Evolutionary conservation across 2,888 invertebrate species (phyloP).

Genomic region (Chloroclysta siterata): DNA sequence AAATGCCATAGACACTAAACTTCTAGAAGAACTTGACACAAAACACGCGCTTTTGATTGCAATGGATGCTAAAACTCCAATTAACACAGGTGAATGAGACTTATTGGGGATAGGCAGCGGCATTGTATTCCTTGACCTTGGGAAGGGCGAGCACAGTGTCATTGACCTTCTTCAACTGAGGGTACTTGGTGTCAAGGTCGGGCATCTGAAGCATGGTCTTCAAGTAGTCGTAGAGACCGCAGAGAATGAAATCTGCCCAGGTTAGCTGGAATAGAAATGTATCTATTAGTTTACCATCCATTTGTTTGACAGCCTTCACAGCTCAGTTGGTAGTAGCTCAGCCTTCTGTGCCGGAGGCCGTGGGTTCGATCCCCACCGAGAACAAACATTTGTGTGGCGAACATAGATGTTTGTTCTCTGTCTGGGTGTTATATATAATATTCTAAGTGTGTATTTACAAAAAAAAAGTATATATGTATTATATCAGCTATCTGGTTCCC

Average conservation of each 20-base stretch:
- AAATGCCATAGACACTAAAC: too few relatives aligned
- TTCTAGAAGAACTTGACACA: too few relatives aligned
- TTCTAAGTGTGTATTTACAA: too few relatives aligned
- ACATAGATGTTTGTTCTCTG: background rate
- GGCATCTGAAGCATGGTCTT: conserved; percentile 53
- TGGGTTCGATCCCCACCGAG: background rate
- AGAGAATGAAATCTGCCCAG: conserved; percentile 71
- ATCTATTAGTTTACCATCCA: too few relatives aligned
- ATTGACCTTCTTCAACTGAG: conserved; percentile 65
- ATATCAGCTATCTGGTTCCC: too few relatives aligned
- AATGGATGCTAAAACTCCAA: too few relatives aligned
- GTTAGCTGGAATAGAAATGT: conserved; percentile 59
- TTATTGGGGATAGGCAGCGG: conserved; percentile 41
- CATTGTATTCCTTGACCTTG: conserved; percentile 69
- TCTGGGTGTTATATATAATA: too few relatives aligned
- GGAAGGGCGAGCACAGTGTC: conserved; percentile 64
- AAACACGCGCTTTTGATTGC: too few relatives aligned
- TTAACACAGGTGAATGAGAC: background rate
- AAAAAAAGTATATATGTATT: too few relatives aligned
- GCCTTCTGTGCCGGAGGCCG: background rate
- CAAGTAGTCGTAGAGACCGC: conserved; percentile 61
- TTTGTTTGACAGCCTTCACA: too few relatives aligned
- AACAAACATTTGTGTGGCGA: background rate
- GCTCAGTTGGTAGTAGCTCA: too few relatives aligned
- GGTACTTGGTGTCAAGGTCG: conserved; percentile 64